These are phyloP conservation scores for Furcula furcula DNA, from an alignment of 2,888 invertebrate species.

Conservation along the genomic window DNA sequence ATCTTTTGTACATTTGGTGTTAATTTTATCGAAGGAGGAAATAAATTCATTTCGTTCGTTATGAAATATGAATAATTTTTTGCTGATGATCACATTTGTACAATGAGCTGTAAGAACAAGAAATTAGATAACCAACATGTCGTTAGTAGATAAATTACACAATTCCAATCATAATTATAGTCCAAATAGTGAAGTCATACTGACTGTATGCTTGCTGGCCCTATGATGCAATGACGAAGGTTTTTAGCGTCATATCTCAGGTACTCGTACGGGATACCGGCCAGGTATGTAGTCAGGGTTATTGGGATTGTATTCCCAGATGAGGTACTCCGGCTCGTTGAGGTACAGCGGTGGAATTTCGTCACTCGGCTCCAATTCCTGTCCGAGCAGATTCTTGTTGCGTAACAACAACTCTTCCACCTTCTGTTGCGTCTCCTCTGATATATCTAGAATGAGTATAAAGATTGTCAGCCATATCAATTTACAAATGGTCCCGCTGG, in stretches of 20 bases:
- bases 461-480: no score
- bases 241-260: no score
- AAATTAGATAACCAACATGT: neutral
- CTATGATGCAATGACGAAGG: no score
- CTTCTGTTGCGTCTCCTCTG: constrained; percentile 59
- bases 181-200: no score
- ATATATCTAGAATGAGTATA: constrained; percentile 60
- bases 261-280: constrained; percentile 59
- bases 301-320: constrained; percentile 77
- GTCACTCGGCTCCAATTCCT: constrained; percentile 63
- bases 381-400: constrained; percentile 60
- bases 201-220: no score
- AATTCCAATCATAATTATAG: no score
- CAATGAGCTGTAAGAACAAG: neutral
- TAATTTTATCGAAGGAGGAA: no score
- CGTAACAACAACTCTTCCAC: constrained; percentile 71
- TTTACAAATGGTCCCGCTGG: no score
- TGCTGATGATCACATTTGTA: constrained; percentile 6
- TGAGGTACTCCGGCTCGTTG: constrained; percentile 72
- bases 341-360: constrained; percentile 73
- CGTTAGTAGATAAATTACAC: no score
- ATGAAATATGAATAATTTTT: no score
- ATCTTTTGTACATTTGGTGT: no score
- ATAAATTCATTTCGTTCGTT: no score
- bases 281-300: constrained; percentile 70